Percentiles rank a stretch among this genome's conserved stretches.
phyloP scores from a whole-genome alignment of 1,140 invertebrate species.

The Hyles vespertilio region DNA sequence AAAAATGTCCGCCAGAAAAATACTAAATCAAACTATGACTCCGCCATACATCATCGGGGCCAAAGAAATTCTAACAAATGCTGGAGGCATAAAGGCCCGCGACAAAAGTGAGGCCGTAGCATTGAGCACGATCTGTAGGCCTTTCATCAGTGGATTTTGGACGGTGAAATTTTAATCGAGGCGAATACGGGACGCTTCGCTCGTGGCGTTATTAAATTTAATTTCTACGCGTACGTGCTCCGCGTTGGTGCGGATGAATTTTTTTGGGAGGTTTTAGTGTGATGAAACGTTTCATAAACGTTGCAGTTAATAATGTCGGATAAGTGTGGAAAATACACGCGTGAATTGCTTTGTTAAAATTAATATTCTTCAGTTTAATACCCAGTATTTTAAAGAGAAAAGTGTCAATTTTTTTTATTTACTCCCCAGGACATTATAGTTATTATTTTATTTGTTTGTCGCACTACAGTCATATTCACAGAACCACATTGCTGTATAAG shows the following conservation, averaged over 20 bases:
- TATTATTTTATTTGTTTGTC: too few relatives aligned
- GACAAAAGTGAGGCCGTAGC: conserved; percentile 5
- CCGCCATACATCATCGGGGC: not conserved
- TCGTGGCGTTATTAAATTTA: conserved; percentile 1
- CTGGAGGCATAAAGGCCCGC: not conserved
- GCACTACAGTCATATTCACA: too few relatives aligned
- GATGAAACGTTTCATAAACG: too few relatives aligned
- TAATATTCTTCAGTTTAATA: not conserved
- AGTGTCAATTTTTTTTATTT: too few relatives aligned
- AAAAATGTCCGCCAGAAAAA: not conserved
- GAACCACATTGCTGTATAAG: too few relatives aligned
- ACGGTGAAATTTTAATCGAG: conserved; percentile 3
- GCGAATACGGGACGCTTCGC: not conserved
- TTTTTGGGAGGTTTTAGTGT: too few relatives aligned
- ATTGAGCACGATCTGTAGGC: conserved; percentile 5
- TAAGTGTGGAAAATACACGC: too few relatives aligned
- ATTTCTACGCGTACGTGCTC: not conserved
- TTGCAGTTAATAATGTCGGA: too few relatives aligned
- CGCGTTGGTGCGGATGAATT: too few relatives aligned
- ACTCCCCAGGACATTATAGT: too few relatives aligned
- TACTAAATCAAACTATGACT: conserved; percentile 5
- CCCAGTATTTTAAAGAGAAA: not conserved
- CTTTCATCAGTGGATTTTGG: conserved; percentile 6
- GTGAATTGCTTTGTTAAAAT: not conserved
- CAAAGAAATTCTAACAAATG: conserved; percentile 10